A percentile compares a stretch with the other conserved stretches of the same genome.
phyloP scores from a whole-genome alignment of 2,113 vertebrate species.

The Sterna hirundo region DNA sequence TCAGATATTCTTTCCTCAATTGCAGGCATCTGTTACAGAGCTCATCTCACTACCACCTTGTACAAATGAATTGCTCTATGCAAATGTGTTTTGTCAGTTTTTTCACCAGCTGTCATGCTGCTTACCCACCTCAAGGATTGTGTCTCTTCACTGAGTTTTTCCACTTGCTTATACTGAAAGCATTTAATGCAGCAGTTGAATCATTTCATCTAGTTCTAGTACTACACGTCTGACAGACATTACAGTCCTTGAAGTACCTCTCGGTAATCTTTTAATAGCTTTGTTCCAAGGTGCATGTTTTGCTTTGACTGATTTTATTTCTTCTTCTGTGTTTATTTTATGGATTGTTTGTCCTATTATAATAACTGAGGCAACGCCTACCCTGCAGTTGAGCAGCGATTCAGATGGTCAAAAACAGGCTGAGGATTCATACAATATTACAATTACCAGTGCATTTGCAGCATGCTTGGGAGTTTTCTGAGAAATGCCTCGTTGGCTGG shows the following conservation, averaged over 20 bases:
- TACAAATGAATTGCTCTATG: background rate
- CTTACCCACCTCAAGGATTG: background rate
- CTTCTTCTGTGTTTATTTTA: background rate
- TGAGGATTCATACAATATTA: background rate
- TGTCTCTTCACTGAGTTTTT: background rate
- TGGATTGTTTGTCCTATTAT: background rate
- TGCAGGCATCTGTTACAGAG: background rate
- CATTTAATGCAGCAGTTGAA: background rate
- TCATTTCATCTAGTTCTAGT: background rate
- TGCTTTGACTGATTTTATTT: background rate
- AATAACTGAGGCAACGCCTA: background rate
- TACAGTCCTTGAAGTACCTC: background rate
- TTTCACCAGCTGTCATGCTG: background rate
- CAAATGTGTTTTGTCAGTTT: conserved; percentile 31
- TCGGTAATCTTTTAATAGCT: background rate
- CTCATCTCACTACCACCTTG: background rate
- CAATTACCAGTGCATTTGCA: background rate
- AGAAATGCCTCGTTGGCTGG: background rate
- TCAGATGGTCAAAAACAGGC: background rate
- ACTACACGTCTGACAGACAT: background rate
- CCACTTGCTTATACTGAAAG: background rate
- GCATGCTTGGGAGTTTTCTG: background rate
- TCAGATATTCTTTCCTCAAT: background rate
- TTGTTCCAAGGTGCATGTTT: background rate
- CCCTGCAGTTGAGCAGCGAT: background rate